A percentile compares a stretch with the other conserved stretches of the same genome.
Evolutionary conservation across 2,797 vertebrate species (phyloP).

Genomic region (Hydrophis major): DNA sequence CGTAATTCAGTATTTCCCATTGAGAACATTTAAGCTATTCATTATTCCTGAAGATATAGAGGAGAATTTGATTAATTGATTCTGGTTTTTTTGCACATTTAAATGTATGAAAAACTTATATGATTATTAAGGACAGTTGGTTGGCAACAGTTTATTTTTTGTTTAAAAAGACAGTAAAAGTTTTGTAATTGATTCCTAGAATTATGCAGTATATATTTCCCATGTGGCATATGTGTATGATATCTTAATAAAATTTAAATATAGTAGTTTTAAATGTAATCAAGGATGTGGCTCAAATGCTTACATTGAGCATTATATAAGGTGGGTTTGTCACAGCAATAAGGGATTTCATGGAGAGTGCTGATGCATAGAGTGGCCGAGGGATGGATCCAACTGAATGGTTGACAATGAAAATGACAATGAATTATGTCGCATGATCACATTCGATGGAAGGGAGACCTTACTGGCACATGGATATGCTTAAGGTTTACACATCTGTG

Average conservation of each 20-base stretch:
- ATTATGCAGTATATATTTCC: neutral
- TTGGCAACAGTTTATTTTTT: constrained; percentile 43
- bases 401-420: neutral
- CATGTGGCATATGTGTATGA: constrained; percentile 27
- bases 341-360: neutral
- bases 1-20: constrained; percentile 47
- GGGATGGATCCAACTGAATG: neutral
- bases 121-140: constrained; percentile 24
- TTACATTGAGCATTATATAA: neutral
- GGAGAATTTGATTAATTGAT: constrained; percentile 61
- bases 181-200: constrained; percentile 17
- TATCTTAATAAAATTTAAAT: constrained; percentile 35
- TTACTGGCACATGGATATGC: neutral
- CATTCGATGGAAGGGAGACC: neutral
- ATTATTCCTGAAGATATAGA: constrained; percentile 55
- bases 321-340: neutral
- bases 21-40: constrained; percentile 55
- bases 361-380: neutral
- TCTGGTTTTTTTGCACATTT: constrained; percentile 51
- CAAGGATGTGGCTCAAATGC: neutral
- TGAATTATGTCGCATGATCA: neutral
- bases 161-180: constrained; percentile 9
- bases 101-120: constrained; percentile 34
- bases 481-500: neutral
- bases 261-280: constrained; percentile 7